Evolutionary conservation across 2,797 vertebrate genomes (phyloP).

Genomic region (Falco cherrug): DNA sequence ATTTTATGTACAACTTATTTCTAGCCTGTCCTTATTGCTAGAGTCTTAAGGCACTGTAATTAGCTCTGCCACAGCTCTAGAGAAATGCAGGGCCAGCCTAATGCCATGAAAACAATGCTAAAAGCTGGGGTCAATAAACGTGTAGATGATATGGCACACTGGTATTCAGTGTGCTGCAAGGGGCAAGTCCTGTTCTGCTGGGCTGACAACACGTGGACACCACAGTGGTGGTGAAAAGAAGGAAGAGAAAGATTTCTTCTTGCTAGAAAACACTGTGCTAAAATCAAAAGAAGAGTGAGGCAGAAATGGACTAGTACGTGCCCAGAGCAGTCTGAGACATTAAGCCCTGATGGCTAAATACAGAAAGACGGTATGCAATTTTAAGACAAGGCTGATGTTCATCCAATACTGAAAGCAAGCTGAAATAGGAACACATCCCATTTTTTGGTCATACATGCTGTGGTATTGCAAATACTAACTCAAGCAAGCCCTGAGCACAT

Average conservation of each 20-base stretch:
- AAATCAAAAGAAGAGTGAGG: neutral
- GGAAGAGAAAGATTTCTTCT: neutral
- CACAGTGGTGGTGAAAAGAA: neutral
- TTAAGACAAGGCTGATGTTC: neutral
- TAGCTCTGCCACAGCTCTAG: neutral
- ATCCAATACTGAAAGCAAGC: neutral
- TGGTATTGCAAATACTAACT: neutral
- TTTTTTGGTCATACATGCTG: neutral
- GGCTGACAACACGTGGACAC: neutral
- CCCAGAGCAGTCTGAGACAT: neutral
- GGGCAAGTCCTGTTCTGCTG: neutral
- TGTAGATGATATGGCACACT: neutral
- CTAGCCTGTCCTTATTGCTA: neutral
- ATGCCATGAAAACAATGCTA: neutral
- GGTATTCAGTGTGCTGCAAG: neutral
- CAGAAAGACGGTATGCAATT: neutral
- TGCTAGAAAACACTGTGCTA: neutral
- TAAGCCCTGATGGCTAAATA: neutral
- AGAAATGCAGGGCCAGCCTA: neutral
- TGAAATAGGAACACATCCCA: neutral
- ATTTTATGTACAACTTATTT: neutral
- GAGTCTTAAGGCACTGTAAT: neutral
- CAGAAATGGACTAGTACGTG: neutral
- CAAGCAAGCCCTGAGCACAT: accelerated
- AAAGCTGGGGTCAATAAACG: neutral